phyloP scores from a whole-genome alignment of 2,113 vertebrate genomes.

The Dasypus novemcinctus region DNA sequence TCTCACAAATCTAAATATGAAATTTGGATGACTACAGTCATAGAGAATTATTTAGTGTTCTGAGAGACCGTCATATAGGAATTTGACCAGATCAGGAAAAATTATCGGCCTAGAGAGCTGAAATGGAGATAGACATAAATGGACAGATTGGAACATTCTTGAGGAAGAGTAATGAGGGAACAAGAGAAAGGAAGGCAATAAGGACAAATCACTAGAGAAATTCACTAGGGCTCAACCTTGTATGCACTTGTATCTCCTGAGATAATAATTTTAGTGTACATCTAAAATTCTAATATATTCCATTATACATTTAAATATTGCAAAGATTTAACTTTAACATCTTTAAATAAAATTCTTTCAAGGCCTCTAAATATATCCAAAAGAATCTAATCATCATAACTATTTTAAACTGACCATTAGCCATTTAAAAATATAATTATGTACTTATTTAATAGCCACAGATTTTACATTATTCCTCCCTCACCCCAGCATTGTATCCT shows the following conservation, averaged over 20 bases:
- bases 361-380: background rate
- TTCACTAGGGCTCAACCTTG: background rate
- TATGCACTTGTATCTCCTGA: background rate
- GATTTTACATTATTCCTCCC: background rate
- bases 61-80: background rate
- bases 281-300: background rate
- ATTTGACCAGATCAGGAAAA: background rate
- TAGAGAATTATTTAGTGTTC: background rate
- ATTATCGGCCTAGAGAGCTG: background rate
- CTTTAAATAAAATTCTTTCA: constrained; percentile 12
- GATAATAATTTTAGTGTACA: background rate
- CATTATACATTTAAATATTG: background rate
- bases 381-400: background rate
- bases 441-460: background rate
- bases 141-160: background rate
- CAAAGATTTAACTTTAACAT: background rate
- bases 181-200: background rate
- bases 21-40: background rate
- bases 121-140: background rate
- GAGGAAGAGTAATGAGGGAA: background rate
- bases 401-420: background rate
- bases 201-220: background rate
- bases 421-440: background rate
- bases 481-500: background rate
- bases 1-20: background rate